Conservation (phyloP, 2,888 invertebrate species). For the Trilocha varians region DNA sequence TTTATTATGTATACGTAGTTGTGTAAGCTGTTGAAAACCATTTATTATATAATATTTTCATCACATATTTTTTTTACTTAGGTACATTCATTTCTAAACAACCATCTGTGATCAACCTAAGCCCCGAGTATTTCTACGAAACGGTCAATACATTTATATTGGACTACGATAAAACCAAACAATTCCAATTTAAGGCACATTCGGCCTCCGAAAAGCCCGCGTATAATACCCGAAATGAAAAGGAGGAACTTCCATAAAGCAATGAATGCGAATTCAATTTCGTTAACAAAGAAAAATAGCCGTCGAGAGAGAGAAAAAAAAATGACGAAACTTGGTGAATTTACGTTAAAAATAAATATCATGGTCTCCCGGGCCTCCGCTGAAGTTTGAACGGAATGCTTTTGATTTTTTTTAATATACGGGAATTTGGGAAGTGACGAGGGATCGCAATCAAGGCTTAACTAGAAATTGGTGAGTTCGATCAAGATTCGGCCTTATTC, state of each 20-base stretch:
- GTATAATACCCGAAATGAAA: constrained; percentile 8
- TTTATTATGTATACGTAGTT: too few relatives aligned
- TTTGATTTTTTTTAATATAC: constrained; percentile 10
- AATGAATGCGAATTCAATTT: constrained; percentile 56
- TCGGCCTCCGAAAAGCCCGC: neutral
- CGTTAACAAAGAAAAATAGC: constrained; percentile 52
- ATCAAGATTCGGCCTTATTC: too few relatives aligned
- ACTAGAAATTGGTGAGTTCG: too few relatives aligned
- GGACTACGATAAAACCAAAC: neutral
- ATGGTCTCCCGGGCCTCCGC: constrained; percentile 10
- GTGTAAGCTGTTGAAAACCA: too few relatives aligned
- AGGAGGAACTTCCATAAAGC: constrained; percentile 28
- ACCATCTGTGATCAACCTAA: too few relatives aligned
- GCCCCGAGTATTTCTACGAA: neutral
- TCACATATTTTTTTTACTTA: too few relatives aligned
- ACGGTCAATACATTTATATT: neutral
- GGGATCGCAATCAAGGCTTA: too few relatives aligned
- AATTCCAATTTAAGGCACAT: neutral
- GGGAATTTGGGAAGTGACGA: constrained; percentile 6
- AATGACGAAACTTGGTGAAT: constrained; percentile 14
- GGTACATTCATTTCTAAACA: too few relatives aligned
- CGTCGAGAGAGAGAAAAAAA: constrained; percentile 20
- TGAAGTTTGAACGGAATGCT: constrained; percentile 13
- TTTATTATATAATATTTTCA: too few relatives aligned
- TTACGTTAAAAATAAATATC: constrained; percentile 31